Evolutionary conservation across 2,113 vertebrate genomes (phyloP).

Genomic region (Microcebus lehilahytsara): DNA sequence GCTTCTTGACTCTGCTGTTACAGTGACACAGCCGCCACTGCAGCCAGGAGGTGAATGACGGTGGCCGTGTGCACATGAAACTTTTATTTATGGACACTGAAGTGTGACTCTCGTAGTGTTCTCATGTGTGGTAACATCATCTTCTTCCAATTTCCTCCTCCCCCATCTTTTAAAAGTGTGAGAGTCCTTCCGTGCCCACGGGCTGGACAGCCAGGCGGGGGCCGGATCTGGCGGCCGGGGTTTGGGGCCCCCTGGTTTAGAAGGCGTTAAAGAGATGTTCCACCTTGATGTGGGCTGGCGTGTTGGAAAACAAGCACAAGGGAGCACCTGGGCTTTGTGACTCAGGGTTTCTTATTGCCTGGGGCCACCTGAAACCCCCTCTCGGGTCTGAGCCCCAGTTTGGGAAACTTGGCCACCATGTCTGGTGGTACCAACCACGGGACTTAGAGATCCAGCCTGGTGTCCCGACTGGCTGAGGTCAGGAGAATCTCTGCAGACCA

Average conservation of each 20-base stretch:
- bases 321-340: background rate
- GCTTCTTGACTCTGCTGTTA: accelerated
- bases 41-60: accelerated
- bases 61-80: background rate
- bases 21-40: accelerated
- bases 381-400: background rate
- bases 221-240: background rate
- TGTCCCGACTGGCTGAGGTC: background rate
- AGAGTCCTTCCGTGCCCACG: background rate
- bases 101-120: background rate
- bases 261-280: background rate
- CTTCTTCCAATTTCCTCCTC: background rate
- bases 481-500: too few relatives aligned
- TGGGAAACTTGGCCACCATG: background rate
- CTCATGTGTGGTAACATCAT: background rate
- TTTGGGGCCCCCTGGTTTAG: background rate
- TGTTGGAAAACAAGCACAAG: background rate
- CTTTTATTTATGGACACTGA: background rate
- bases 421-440: background rate
- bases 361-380: too few relatives aligned
- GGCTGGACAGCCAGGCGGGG: too few relatives aligned
- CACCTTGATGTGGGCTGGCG: background rate
- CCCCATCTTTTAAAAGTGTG: accelerated
- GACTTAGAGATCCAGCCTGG: background rate
- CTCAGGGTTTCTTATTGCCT: background rate